Evolutionary conservation across 1,140 invertebrate genomes (phyloP).

Genomic region (Ceratoteleas bidentatus): DNA sequence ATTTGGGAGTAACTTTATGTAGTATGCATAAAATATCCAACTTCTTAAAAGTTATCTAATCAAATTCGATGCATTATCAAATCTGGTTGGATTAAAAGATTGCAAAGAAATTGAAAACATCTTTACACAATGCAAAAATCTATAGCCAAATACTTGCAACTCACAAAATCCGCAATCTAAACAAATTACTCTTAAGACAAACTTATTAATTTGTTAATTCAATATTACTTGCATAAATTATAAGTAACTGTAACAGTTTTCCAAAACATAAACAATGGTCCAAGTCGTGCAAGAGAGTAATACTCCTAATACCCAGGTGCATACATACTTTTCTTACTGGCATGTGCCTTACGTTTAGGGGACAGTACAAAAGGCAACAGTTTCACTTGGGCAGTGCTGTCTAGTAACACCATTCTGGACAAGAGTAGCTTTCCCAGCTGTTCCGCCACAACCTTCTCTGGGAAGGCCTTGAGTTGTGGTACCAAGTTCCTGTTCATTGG

Average conservation of each 20-base stretch:
- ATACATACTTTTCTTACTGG: slow-evolving; percentile 49
- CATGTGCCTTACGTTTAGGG: slow-evolving; percentile 81
- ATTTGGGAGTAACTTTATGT: too few relatives aligned
- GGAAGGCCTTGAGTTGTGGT: slow-evolving; percentile 85
- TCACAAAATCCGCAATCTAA: too few relatives aligned
- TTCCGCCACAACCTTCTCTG: slow-evolving; percentile 89
- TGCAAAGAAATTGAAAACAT: too few relatives aligned
- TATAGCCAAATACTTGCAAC: too few relatives aligned
- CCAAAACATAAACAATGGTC: neutral
- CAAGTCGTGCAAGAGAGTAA: neutral
- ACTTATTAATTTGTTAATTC: too few relatives aligned
- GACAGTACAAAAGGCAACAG: slow-evolving; percentile 88
- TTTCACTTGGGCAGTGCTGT: slow-evolving; percentile 87
- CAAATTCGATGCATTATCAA: too few relatives aligned
- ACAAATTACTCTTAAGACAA: too few relatives aligned
- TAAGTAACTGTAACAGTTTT: neutral
- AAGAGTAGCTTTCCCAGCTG: slow-evolving; percentile 88
- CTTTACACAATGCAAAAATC: too few relatives aligned
- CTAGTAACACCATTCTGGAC: slow-evolving; percentile 90
- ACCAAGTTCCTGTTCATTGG: slow-evolving; percentile 81
- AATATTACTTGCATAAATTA: neutral
- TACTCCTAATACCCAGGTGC: slow-evolving; percentile 41
- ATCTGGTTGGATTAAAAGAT: too few relatives aligned
- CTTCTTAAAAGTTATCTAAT: too few relatives aligned
- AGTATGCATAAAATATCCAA: too few relatives aligned